phyloP scores from a whole-genome alignment of 1,140 invertebrate genomes.

The Drosophila micromelanica region DNA sequence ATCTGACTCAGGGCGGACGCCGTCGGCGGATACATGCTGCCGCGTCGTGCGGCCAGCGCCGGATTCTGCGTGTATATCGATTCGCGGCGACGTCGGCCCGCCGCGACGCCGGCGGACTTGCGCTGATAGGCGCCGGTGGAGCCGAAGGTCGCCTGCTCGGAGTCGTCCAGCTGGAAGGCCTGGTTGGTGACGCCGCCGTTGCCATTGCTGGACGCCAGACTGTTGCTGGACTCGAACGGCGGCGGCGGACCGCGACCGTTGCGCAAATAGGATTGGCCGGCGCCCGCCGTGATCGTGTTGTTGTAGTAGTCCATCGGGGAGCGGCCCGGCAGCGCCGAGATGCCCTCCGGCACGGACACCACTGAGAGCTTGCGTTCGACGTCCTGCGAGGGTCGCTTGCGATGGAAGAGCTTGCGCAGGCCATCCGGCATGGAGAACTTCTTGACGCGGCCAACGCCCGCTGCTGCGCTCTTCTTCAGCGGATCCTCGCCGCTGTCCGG shows the following conservation, averaged over 20 bases:
- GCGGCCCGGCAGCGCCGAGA: slow-evolving; percentile 39
- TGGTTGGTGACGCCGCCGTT: slow-evolving; percentile 51
- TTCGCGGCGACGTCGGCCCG: slow-evolving; percentile 61
- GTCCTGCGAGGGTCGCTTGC: slow-evolving; percentile 74
- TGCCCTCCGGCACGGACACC: slow-evolving; percentile 76
- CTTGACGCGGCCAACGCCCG: slow-evolving; percentile 52
- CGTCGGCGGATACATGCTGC: slow-evolving; percentile 71
- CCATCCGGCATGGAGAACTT: slow-evolving; percentile 83
- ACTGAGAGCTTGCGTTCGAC: slow-evolving; percentile 74
- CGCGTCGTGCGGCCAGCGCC: slow-evolving; percentile 53
- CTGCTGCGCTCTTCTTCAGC: slow-evolving; percentile 54
- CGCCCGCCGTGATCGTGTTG: slow-evolving; percentile 85
- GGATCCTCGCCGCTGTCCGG: slow-evolving; percentile 60
- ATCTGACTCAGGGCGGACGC: slow-evolving; percentile 59
- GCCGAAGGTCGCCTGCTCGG: slow-evolving; percentile 40
- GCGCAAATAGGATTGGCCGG: slow-evolving; percentile 56
- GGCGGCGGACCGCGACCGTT: slow-evolving; percentile 62
- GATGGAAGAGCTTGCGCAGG: slow-evolving; percentile 69
- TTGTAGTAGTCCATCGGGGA: slow-evolving; percentile 69
- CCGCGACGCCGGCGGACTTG: slow-evolving; percentile 24
- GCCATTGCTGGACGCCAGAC: slow-evolving; percentile 40
- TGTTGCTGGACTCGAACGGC: slow-evolving; percentile 57
- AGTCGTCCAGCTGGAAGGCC: slow-evolving; percentile 65
- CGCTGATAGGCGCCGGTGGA: slow-evolving; percentile 60
- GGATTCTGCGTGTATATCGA: slow-evolving; percentile 79